Percentiles rank a stretch among this genome's conserved stretches.
These are phyloP conservation scores for Notothenia rossii DNA, from an alignment of 2,113 vertebrate genomes.

Conservation along the genomic window DNA sequence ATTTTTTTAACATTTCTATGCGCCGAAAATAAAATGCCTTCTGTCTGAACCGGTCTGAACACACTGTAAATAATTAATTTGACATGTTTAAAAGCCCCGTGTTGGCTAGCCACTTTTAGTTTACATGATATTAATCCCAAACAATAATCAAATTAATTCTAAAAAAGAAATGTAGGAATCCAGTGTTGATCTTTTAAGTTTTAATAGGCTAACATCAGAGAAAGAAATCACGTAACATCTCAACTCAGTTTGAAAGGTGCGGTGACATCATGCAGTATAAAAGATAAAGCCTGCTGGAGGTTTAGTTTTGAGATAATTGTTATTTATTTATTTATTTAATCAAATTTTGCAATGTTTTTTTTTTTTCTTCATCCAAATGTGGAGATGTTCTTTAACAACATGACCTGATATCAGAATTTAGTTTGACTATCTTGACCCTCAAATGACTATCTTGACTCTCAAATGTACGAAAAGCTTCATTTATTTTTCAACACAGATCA, in stretches of 20 bases:
- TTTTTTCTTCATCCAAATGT: conserved; percentile 14
- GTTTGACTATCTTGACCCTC: conserved; percentile 48
- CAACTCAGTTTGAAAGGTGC: not conserved
- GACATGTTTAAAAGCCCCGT: not conserved
- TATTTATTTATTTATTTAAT: conserved; percentile 62
- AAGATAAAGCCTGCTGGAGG: not conserved
- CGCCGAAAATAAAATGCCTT: not conserved
- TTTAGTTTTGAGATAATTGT: conserved; percentile 33
- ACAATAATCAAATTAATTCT: not conserved
- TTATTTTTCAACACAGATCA: conserved; percentile 24
- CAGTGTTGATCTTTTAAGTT: not conserved
- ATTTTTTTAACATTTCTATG: no score
- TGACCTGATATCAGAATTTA: not conserved
- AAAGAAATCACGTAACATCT: not conserved
- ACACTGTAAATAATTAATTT: no score
- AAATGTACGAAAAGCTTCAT: conserved; percentile 21
- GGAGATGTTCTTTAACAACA: conserved; percentile 12
- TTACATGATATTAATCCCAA: not conserved
- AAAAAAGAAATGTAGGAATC: not conserved
- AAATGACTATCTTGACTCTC: conserved; percentile 46
- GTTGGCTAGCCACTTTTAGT: not conserved
- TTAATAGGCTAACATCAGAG: not conserved
- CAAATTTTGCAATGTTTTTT: conserved; percentile 1
- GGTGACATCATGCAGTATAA: not conserved
- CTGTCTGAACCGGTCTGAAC: conserved; percentile 9